Base-by-base conservation (phyloP, 2,888 invertebrate species). In the Dynastes hyllus region DNA sequence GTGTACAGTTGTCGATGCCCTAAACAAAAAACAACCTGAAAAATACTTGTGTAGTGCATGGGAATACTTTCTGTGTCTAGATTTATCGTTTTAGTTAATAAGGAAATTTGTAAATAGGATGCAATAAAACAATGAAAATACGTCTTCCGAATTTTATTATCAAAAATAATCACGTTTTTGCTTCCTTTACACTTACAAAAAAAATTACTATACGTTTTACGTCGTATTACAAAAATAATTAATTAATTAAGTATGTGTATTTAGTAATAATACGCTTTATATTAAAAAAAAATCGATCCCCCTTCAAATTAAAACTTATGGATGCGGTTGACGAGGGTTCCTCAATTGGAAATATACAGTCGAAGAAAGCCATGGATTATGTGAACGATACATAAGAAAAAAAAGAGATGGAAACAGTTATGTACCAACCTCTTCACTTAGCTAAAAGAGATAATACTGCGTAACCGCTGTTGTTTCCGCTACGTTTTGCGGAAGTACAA, bases 21-120 rank as follows among this genome's bases (percentile, higher is more conserved):
- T 69, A 69, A 69, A 53, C 51, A 69, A 51, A 51, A 51, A 69
- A 51, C 50, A 53, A 69, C 69, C 69, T 69, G 69, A 69, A 69
- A 69, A 69, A 69, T 69, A 69, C 2, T 51, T 11, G 13, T 69
- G 69, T 69, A 69, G 51, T 69, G 69, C 29, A 51, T 51, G 27
- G 29, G 22, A 69, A 13, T 69, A 22, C 29, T 51, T 13, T 13
- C 66, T n/a, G 8, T 66, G 22, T 51, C 16, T 8, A 69, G 29
- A 63, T 29, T 22, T 29, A 63, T 29, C 13, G 27, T 29, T 63
- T 4, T 3, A 63, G 2, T 61, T 27, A 22, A 22, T 22, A 11
- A n/a, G 27, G 29, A 32, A 9, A 63, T 9, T 29, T 8, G 9
- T 63, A 5, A 32, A 63, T 27, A 9, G 29, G 32, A 32, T 27